A percentile compares a stretch with the other conserved stretches of the same genome.
Evolutionary conservation across 2,797 vertebrate genomes (phyloP).

Genomic region (Eleutherodactylus coqui): DNA sequence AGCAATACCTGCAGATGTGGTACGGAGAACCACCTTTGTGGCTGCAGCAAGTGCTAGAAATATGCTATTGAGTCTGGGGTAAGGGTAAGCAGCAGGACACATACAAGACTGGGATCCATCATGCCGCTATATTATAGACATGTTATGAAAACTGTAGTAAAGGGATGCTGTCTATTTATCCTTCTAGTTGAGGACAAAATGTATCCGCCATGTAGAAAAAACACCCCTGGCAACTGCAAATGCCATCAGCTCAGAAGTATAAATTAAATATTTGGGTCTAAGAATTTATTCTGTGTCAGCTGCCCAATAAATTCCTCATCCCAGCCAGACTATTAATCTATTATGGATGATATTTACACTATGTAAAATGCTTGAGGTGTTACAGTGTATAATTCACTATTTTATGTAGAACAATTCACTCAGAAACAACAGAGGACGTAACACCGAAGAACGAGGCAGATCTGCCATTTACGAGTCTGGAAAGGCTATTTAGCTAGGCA

Average conservation of each 20-base stretch:
- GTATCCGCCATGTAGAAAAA: background rate
- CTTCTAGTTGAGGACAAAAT: background rate
- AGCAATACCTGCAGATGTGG: too few species aligned
- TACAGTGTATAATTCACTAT: background rate
- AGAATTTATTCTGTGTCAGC: background rate
- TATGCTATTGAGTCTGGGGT: too few species aligned
- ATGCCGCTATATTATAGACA: background rate
- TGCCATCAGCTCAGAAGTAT: background rate
- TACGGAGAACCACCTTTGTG: too few species aligned
- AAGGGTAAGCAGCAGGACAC: background rate
- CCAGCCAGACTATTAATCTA: conserved; percentile 3
- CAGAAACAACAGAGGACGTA: background rate
- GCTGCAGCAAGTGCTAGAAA: too few species aligned
- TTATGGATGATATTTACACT: conserved; percentile 27
- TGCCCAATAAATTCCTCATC: conserved; percentile 4
- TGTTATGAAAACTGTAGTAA: background rate
- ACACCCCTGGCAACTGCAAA: background rate
- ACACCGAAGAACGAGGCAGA: background rate
- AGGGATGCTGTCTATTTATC: background rate
- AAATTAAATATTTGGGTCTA: conserved; percentile 16
- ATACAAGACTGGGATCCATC: background rate
- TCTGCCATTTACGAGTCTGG: background rate
- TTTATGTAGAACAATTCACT: background rate
- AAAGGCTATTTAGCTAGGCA: background rate
- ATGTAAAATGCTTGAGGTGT: background rate